Conservation (phyloP, 2,888 invertebrate genomes). For the Steinernema scapterisci region DNA sequence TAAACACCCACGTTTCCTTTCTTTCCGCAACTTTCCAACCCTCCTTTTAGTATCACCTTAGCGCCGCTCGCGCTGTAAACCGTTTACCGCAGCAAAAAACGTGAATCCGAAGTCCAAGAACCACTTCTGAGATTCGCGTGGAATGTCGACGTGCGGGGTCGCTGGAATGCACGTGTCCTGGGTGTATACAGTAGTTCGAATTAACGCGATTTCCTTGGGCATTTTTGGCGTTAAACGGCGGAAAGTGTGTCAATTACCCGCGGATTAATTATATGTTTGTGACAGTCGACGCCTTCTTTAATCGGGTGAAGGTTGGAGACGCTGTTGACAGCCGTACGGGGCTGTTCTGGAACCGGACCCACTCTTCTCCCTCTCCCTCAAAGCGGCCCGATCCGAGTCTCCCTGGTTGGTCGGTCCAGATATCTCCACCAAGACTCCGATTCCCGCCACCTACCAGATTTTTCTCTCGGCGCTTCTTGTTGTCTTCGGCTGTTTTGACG, state of each 20-base stretch:
- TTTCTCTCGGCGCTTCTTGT: not conserved
- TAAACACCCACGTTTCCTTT: no score
- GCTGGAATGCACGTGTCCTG: not conserved
- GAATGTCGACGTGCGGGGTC: no score
- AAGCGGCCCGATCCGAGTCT: not conserved
- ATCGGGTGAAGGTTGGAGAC: slow-evolving; percentile 2
- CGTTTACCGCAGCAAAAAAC: no score
- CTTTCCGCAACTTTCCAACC: no score
- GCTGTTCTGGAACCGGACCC: not conserved
- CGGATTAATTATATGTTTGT: slow-evolving; percentile 30
- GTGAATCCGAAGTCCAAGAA: no score
- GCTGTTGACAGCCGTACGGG: not conserved
- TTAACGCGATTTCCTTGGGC: slow-evolving; percentile 14
- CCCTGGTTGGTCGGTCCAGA: not conserved
- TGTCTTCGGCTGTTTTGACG: not conserved
- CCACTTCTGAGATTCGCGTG: no score
- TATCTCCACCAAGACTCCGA: not conserved
- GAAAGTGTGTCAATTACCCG: slow-evolving; percentile 33
- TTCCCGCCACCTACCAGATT: not conserved
- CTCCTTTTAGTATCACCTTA: no score
- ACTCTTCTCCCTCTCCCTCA: not conserved
- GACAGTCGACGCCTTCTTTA: slow-evolving; percentile 23
- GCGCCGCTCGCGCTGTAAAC: no score
- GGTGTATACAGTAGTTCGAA: not conserved
- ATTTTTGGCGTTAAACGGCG: slow-evolving; percentile 20